These are phyloP conservation scores for Chaetodon trifasciatus DNA, from an alignment of 2,797 vertebrate genomes.

Conservation along the genomic window DNA sequence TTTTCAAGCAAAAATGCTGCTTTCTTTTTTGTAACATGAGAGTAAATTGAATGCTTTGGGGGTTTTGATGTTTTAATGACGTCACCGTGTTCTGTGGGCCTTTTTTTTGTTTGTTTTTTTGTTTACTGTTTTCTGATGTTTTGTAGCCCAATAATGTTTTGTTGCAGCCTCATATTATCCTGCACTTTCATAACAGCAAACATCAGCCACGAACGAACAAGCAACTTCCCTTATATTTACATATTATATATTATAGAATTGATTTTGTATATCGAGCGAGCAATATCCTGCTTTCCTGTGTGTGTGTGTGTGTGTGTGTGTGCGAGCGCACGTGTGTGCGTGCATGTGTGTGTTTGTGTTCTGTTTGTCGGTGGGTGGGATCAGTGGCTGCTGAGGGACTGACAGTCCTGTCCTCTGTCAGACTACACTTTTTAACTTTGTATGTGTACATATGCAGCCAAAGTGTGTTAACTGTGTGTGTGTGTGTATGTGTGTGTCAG, in stretches of 20 bases:
- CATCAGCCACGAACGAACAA: background rate
- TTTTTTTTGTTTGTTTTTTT: background rate
- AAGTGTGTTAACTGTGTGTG: conserved; percentile 26
- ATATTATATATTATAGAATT: too few relatives aligned
- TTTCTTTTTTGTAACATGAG: background rate
- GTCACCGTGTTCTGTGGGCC: too few relatives aligned
- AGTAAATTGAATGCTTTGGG: background rate
- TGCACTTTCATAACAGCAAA: background rate
- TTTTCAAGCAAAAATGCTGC: background rate
- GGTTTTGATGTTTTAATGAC: background rate
- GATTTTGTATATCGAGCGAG: background rate
- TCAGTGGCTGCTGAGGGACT: conserved; percentile 11
- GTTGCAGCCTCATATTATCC: background rate
- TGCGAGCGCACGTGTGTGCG: background rate
- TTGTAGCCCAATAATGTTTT: background rate
- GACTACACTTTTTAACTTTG: conserved; percentile 12
- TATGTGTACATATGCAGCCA: background rate
- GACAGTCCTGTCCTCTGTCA: background rate
- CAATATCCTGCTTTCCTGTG: conserved; percentile 3
- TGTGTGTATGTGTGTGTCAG: conserved; percentile 7
- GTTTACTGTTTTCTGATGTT: background rate
- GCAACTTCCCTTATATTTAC: background rate
- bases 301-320: conserved; percentile 4
- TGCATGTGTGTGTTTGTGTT: background rate
- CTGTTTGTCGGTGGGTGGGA: background rate